Evolutionary conservation across 64 coral and sea anemone species (phyloP), one percentile per base, ranked within the genome.

Genomic region (Stichodactyla helianthus): DNA sequence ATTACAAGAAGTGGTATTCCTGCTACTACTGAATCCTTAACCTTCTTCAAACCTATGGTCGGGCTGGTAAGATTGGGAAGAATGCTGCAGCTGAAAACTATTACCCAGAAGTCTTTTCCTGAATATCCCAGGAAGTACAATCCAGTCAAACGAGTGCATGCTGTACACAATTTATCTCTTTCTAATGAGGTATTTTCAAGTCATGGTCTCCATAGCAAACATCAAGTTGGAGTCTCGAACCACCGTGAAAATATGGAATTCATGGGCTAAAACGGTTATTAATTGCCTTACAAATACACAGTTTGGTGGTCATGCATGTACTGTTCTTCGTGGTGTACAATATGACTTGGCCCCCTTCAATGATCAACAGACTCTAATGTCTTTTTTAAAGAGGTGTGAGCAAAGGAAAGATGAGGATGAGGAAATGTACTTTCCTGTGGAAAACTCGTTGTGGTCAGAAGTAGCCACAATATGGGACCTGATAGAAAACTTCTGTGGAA

Each of bases 171-270:
- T 65, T 35, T 26, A 64, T 6, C 83, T 63, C 62, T 85, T 28
- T 85, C 83, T 25, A 35, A 65, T 85, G 59, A 62, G 50, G 57
- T 85, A 9, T 85, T 85, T 59, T 13, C 10, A 3, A 62, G 25
- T 6, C 77, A 89, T 65, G 79, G 77, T 67, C 67, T 89, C 51
- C 87, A 89, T 77, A 67, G 67, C 59, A 53, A 89, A n/a, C 55
- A 54, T 28, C 11, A 51, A 50, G 2, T 16, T 56, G 79, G 59
- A 15, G 55, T 6, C 22, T 17, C 10, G n/a, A 80, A 89, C 6
- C 79, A 89, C 50, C 59, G 68, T 58, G 87, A 82, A 83, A 89
- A 83, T 52, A 89, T 89, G 79, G 87, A 89, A 77, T 77, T 77
- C 58, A 83, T 83, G 60, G 52, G 52, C 88, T 8, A 44, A 61